phyloP scores from a whole-genome alignment of 2,888 invertebrate species.

The Conomelus anceps region DNA sequence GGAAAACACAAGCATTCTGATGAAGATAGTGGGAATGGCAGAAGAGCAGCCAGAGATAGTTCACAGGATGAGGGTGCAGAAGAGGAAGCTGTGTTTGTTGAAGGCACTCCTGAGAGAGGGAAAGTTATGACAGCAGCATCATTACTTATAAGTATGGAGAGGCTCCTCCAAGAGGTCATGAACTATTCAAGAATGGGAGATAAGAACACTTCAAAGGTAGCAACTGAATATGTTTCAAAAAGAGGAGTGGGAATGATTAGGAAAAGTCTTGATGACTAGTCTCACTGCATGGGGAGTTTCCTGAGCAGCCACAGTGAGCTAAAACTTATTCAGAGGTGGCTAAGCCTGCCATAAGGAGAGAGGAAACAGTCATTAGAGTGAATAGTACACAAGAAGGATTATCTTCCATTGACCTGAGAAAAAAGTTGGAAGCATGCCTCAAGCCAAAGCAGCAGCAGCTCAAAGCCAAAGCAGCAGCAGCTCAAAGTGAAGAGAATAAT shows the following conservation, averaged over 20 bases:
- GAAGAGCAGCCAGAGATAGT: no score
- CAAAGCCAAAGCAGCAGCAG: no score
- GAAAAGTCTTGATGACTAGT: not conserved
- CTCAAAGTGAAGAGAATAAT: not conserved
- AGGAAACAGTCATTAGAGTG: no score
- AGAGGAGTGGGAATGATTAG: not conserved
- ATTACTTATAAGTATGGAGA: not conserved
- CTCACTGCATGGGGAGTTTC: not conserved
- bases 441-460: not conserved
- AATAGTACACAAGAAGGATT: not conserved
- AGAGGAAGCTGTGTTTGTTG: no score
- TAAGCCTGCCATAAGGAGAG: no score
- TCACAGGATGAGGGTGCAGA: not conserved
- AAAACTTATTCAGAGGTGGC: no score
- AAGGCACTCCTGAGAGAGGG: no score
- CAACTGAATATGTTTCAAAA: not conserved
- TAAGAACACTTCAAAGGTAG: not conserved
- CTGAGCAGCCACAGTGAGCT: not conserved
- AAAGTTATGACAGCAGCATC: not conserved
- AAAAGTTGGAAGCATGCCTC: not conserved
- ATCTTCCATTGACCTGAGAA: not conserved
- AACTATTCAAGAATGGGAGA: not conserved
- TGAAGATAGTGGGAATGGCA: not conserved
- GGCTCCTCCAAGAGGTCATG: not conserved
- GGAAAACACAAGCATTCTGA: not conserved